Evolutionary conservation across 2,113 vertebrate species (phyloP).

Genomic region (Tachuris rubrigastra): DNA sequence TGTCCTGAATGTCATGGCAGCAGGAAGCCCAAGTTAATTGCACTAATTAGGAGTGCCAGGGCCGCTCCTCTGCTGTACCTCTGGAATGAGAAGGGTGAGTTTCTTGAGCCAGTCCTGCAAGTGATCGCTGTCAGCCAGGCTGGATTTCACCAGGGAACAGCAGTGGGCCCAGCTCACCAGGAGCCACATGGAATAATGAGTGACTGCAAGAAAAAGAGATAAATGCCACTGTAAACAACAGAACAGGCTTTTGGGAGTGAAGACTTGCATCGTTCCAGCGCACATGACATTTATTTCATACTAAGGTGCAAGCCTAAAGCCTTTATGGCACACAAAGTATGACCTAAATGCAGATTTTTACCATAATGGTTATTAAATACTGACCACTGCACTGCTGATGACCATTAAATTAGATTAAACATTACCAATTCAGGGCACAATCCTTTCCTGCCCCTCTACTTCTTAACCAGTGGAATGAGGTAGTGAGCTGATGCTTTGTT

Average conservation of each 20-base stretch:
- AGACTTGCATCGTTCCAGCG: background rate
- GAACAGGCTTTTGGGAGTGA: background rate
- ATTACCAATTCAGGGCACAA: background rate
- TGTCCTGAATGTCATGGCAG: background rate
- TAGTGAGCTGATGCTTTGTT: background rate
- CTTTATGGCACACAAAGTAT: background rate
- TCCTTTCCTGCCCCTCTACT: background rate
- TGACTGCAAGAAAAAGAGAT: slow-evolving; percentile 77
- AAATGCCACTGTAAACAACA: background rate
- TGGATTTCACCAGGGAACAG: slow-evolving; percentile 95
- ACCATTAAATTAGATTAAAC: background rate
- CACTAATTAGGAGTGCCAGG: background rate
- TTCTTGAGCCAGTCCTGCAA: slow-evolving; percentile 98
- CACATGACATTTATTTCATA: background rate
- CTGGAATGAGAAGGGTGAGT: slow-evolving; percentile 94
- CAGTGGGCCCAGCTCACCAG: slow-evolving; percentile 98
- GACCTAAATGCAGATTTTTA: background rate
- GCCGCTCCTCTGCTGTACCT: slow-evolving; percentile 77
- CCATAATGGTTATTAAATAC: background rate
- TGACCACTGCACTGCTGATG: background rate
- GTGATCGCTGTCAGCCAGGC: slow-evolving; percentile 94
- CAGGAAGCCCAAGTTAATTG: background rate
- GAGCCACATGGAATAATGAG: slow-evolving; percentile 99
- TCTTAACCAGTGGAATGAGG: background rate
- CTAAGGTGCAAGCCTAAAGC: background rate